Evolutionary conservation across 2,888 invertebrate species (phyloP).

Genomic region (Formica aserva): DNA sequence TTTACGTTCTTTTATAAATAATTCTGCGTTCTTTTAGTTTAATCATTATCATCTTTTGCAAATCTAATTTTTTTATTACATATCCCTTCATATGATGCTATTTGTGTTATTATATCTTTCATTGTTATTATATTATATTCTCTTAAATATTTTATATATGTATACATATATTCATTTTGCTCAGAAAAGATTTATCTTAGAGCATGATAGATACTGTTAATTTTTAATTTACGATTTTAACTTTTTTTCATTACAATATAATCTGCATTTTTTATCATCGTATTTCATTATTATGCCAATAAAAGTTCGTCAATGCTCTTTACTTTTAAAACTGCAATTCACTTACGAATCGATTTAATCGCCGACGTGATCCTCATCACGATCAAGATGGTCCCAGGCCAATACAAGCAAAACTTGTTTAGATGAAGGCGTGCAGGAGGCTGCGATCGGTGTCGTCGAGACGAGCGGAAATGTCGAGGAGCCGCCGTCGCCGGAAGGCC

Average conservation of each 20-base stretch:
- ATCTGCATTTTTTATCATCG: neutral
- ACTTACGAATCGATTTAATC: slow-evolving; percentile 45
- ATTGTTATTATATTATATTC: too few relatives aligned
- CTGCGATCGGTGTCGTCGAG: slow-evolving; percentile 53
- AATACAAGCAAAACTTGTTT: slow-evolving; percentile 52
- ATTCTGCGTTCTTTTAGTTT: neutral
- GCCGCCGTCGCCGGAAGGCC: slow-evolving; percentile 79
- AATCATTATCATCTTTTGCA: neutral
- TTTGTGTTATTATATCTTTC: neutral
- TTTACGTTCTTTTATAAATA: neutral
- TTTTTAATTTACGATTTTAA: neutral
- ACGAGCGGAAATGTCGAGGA: slow-evolving; percentile 65
- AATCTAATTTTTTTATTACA: neutral
- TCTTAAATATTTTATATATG: neutral
- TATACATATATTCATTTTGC: neutral
- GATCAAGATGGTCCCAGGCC: slow-evolving; percentile 27
- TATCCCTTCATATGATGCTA: neutral
- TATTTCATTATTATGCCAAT: neutral
- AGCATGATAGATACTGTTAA: neutral
- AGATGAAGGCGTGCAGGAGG: slow-evolving; percentile 68
- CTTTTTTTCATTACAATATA: neutral
- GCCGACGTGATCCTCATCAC: neutral
- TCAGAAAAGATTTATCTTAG: neutral
- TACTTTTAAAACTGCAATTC: neutral
- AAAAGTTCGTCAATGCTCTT: neutral